Evolutionary conservation across 2,888 invertebrate genomes (phyloP).

Genomic region (Ecliptopera silaceata): DNA sequence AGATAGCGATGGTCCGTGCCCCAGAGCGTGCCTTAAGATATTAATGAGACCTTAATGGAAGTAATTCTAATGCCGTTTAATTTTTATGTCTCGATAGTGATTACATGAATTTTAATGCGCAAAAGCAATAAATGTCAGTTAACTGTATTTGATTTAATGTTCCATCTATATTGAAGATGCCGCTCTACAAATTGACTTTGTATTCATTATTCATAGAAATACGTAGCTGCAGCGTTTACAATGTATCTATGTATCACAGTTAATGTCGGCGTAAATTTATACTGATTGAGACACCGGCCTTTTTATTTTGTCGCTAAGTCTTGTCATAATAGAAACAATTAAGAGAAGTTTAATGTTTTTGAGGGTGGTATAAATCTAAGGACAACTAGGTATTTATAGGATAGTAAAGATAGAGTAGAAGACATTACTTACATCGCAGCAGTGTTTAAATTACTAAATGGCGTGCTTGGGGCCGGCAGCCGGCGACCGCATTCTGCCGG

Average conservation of each 20-base stretch:
- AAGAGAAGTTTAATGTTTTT: conserved; percentile 12
- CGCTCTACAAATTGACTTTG: conserved; percentile 59
- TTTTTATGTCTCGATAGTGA: conserved; percentile 64
- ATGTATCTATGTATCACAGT: conserved; percentile 52
- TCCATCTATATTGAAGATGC: conserved; percentile 59
- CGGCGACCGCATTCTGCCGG: conserved; percentile 58
- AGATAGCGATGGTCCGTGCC: conserved; percentile 64
- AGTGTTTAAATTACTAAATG: conserved; percentile 63
- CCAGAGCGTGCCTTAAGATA: conserved; percentile 73
- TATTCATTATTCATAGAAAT: conserved; percentile 54
- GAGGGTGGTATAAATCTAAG: conserved; percentile 16
- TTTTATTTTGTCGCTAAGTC: conserved; percentile 25
- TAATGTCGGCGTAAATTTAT: conserved; percentile 50
- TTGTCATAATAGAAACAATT: conserved; percentile 29
- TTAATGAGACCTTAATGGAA: conserved; percentile 77
- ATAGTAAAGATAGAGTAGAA: conserved; percentile 43
- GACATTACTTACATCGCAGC: conserved; percentile 55
- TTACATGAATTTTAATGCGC: conserved; percentile 74
- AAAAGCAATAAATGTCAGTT: conserved; percentile 68
- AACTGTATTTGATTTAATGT: conserved; percentile 62
- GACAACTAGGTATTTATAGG: conserved; percentile 24
- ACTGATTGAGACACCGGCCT: conserved; percentile 45
- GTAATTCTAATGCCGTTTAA: conserved; percentile 70
- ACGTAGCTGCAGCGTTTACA: conserved; percentile 45
- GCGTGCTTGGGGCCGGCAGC: conserved; percentile 52